Evolutionary conservation across 2,113 vertebrate species (phyloP), one percentile per base, ranked within the genome.

Genomic region (Neolamprologus longior): DNA sequence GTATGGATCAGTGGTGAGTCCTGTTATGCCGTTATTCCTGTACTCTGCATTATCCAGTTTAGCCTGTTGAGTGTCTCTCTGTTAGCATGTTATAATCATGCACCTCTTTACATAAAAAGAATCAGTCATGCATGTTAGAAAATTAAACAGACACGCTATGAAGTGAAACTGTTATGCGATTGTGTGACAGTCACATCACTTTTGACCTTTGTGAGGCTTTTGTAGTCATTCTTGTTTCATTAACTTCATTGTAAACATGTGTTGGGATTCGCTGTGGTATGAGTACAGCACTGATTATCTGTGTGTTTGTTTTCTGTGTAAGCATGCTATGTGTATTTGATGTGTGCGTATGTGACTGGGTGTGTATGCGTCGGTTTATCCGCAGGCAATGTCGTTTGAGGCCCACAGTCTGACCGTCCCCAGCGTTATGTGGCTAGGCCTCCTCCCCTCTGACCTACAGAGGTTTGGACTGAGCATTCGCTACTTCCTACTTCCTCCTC

Each of bases 331-430:
- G 68, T 85, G 40, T 35, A 24, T 86, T 76, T 71, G 7, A 71
- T 71, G 83, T 89, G 81, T 81, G 88, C 87, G 45, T 86, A 68
- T 82, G 80, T 78, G 71, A 50, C 71, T 50, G 71, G 71, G 57
- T 61, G 78, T 57, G 55, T 58, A 71, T 78, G 71, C 4, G 42
- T 78, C 21, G 78, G 31, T 89, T 93, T 90, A 88, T 94, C 90
- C 87, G 79, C 92, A 99, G 99, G 97, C 98, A 7, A 98, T 99
- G 99, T 98, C 98, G 76, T 99, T 99, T 93, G 98, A 99, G 94
- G 98, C 98, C 83, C 97, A 96, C 92, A 98, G 95, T 89, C 98
- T 99, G 96, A 98, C 98, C 1, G 98, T 99, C 92, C 98, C 98
- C 35, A 97, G 97, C 61, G 92, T 98, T 91, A 96, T 97, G 96